Evolutionary conservation across 2,113 vertebrate genomes (phyloP).

Genomic region (Craseonycteris thonglongyai): DNA sequence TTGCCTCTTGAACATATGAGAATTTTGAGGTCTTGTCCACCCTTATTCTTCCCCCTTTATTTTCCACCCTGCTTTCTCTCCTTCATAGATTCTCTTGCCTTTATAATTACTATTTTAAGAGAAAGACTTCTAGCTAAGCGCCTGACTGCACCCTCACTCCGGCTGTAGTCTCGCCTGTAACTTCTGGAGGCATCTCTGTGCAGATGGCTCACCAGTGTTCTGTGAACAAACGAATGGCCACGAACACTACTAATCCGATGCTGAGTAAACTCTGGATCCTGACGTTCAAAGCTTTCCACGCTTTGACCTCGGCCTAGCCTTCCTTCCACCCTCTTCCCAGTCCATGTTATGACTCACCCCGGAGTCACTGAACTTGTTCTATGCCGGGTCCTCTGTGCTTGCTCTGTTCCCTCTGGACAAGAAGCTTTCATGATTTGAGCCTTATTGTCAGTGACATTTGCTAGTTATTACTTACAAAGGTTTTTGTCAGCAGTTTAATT

Average conservation of each 20-base stretch:
- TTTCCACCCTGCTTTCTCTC: not conserved
- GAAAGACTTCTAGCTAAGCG: not conserved
- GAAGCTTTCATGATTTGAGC: not conserved
- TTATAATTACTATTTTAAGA: not conserved
- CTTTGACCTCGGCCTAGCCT: not conserved
- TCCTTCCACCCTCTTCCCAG: not conserved
- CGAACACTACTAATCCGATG: not conserved
- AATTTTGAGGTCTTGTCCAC: not conserved
- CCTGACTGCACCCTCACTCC: not conserved
- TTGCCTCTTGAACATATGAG: not conserved
- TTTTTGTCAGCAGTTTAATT: not conserved
- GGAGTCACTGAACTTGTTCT: not conserved
- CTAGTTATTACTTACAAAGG: not conserved
- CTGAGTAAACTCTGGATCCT: not conserved
- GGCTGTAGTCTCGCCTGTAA: not conserved
- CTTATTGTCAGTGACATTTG: not conserved
- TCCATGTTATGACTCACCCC: too few relatives aligned
- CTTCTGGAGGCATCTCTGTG: not conserved
- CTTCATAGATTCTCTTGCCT: not conserved
- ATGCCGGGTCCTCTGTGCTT: not conserved
- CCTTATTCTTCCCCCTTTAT: not conserved
- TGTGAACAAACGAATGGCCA: too few relatives aligned
- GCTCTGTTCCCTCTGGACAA: not conserved
- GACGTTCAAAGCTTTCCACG: not conserved
- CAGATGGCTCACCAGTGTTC: not conserved